Evolutionary conservation across 92 coral and sea anemone genomes (phyloP), one percentile per base, ranked within the genome.

Genomic region (Montipora capitata): DNA sequence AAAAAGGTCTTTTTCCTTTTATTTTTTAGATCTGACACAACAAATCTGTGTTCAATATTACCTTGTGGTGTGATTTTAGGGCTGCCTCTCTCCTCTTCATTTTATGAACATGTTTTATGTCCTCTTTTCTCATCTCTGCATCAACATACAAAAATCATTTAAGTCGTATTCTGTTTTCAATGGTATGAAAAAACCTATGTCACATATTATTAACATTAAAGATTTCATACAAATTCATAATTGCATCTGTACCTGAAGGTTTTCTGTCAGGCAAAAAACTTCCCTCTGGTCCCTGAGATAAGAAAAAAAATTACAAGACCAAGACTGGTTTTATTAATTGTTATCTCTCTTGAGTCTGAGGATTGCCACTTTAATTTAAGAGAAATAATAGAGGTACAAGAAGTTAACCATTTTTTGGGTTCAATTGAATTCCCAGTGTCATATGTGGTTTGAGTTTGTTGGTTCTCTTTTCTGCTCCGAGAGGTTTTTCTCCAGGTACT

Each of bases 211-310:
- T 27, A 10, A 13, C 40, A 64, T 8, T 17, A 64, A 10, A 16
- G 38, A 63, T 5, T 16, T 16, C 4, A 11, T 5, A 20, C 35
- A 7, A 65, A 2, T 7, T 16, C 27, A 17, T 85, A 16, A 4
- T 40, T 40, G 0, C 16, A 42, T 15, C 40, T 42, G 40, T 49
- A 92, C 95, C 90, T 77, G 78, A 71, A 70, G 84, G 48, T 43
- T 83, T 88, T 11, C 94, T 63, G 13, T 92, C 95, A 18, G 56
- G 89, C 10, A 45, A 76, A 61, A 64, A 92, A 13, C 87, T 44
- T 78, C 88, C 88, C 68, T 92, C 95, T 52, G 92, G 92, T 4
- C 92, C 95, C 95, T 92, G 40, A 43, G 2, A 77, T 2, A 40
- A 7, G 27, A 76, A 9, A 57, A 9, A 17, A 17, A 27, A 27